A percentile compares a stretch with the other conserved stretches of the same genome.
phyloP scores from a whole-genome alignment of 2,888 invertebrate genomes.

The Atherix ibis region DNA sequence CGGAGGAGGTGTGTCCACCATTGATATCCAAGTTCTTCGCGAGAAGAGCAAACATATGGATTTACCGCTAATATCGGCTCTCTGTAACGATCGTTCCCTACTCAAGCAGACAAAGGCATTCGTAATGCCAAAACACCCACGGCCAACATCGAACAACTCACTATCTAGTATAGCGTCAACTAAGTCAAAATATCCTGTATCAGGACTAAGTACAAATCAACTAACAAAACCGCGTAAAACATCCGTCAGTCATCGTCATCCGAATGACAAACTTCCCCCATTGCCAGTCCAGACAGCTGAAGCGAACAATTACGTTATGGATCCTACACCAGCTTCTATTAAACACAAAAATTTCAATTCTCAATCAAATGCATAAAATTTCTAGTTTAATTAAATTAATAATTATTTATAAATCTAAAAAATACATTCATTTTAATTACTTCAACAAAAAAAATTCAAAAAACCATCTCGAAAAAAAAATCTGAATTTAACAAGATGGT shows the following conservation, averaged over 20 bases:
- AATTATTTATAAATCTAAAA: no score
- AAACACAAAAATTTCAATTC: slow-evolving; percentile 30
- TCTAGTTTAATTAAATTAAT: no score
- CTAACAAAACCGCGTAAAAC: slow-evolving; percentile 43
- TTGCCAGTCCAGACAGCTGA: slow-evolving; percentile 43
- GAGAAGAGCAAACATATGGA: slow-evolving; percentile 82
- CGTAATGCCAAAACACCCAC: slow-evolving; percentile 54
- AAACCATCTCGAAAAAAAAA: no score
- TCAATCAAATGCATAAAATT: slow-evolving; percentile 14
- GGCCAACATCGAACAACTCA: slow-evolving; percentile 13
- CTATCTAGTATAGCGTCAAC: slow-evolving; percentile 15
- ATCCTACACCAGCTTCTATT: slow-evolving; percentile 24
- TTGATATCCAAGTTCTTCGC: slow-evolving; percentile 68
- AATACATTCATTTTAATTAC: no score
- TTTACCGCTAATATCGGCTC: slow-evolving; percentile 78
- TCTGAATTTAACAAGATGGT: no score
- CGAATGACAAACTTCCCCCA: slow-evolving; percentile 60
- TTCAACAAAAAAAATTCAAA: no score
- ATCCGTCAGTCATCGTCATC: slow-evolving; percentile 50
- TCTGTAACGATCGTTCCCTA: slow-evolving; percentile 83
- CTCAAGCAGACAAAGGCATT: slow-evolving; percentile 79
- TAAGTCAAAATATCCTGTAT: slow-evolving; percentile 46
- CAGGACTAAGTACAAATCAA: slow-evolving; percentile 44
- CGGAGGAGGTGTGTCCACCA: slow-evolving; percentile 25
- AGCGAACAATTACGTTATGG: slow-evolving; percentile 54